Conservation (phyloP, 2,113 vertebrate genomes). For the Pampusana beccarii region DNA sequence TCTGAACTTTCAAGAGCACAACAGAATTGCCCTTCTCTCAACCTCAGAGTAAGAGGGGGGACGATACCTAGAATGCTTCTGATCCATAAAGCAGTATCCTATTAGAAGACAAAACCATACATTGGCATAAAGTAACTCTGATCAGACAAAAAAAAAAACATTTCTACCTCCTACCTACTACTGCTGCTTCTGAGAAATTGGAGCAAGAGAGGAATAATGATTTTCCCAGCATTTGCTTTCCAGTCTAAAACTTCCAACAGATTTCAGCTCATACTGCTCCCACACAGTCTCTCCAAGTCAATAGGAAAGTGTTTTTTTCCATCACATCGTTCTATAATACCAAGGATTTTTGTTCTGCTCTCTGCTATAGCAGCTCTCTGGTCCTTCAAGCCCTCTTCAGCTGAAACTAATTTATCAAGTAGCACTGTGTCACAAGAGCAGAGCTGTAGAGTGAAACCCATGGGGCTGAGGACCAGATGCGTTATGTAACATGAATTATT, state of each 20-base stretch:
- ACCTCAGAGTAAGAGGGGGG: rapidly evolving
- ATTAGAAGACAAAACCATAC: background rate
- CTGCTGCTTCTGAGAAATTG: background rate
- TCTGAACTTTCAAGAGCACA: background rate
- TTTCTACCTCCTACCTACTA: background rate
- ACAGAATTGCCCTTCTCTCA: background rate
- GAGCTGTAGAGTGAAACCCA: background rate
- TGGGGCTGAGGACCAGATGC: background rate
- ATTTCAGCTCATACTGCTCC: background rate
- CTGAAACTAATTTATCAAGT: background rate
- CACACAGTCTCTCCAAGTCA: background rate
- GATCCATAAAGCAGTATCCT: background rate
- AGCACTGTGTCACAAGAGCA: background rate
- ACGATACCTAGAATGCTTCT: background rate
- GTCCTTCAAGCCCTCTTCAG: background rate
- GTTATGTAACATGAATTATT: background rate
- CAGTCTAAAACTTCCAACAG: background rate
- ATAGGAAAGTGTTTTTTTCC: background rate
- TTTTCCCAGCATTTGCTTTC: background rate
- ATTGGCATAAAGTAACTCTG: background rate
- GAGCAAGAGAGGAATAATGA: background rate
- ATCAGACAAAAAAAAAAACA: background rate
- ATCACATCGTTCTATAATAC: background rate
- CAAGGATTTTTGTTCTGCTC: background rate
- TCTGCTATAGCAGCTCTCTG: background rate